Evolutionary conservation across 2,888 invertebrate species (phyloP).

Genomic region (Drosophila barbarae): DNA sequence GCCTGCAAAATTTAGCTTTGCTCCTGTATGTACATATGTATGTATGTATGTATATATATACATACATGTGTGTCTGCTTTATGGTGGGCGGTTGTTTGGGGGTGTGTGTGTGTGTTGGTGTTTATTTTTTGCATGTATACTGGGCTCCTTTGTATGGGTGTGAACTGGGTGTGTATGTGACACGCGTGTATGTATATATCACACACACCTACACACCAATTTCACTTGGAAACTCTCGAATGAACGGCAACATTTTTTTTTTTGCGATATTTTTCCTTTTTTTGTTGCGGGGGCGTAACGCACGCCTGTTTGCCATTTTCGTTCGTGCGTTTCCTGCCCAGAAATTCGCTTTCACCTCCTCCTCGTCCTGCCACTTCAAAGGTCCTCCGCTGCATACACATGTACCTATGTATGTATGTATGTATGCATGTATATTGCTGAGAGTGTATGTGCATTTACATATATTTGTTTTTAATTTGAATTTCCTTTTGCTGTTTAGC

Average conservation of each 20-base stretch:
- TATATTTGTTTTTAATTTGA: slow-evolving; percentile 67
- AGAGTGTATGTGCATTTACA: slow-evolving; percentile 5
- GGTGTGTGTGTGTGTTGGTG: slow-evolving; percentile 48
- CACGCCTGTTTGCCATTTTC: slow-evolving; percentile 60
- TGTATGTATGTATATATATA: neutral
- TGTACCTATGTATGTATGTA: neutral
- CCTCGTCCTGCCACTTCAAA: neutral
- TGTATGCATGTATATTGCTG: neutral
- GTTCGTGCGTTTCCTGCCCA: slow-evolving; percentile 59
- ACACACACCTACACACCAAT: slow-evolving; percentile 48
- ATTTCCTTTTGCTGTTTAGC: slow-evolving; percentile 64
- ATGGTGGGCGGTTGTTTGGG: slow-evolving; percentile 43
- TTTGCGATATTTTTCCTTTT: slow-evolving; percentile 28
- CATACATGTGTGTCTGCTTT: slow-evolving; percentile 15
- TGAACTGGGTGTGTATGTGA: slow-evolving; percentile 49
- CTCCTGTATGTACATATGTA: slow-evolving; percentile 17
- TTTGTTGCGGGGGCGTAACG: slow-evolving; percentile 45
- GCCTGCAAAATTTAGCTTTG: slow-evolving; percentile 68
- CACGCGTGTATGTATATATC: slow-evolving; percentile 49
- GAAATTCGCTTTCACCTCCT: slow-evolving; percentile 44
- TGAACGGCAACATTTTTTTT: slow-evolving; percentile 48
- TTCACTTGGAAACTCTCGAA: slow-evolving; percentile 71
- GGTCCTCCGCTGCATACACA: slow-evolving; percentile 16
- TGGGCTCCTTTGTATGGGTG: slow-evolving; percentile 32
- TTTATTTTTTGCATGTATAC: slow-evolving; percentile 54